These are phyloP conservation scores for Condylura cristata DNA, from an alignment of 2,113 vertebrate genomes.

Conservation along the genomic window DNA sequence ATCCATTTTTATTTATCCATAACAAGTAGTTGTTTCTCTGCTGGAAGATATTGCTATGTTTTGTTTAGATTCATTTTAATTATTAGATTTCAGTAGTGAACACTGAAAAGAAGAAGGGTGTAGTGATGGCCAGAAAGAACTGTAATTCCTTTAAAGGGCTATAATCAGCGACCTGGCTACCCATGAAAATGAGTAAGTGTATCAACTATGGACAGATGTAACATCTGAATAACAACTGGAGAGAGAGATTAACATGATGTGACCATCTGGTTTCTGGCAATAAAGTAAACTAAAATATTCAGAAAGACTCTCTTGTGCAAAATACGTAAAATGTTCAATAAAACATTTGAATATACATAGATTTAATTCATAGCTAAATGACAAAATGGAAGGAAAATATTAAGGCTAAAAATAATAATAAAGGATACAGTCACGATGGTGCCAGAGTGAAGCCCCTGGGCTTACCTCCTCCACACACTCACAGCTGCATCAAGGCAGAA, in stretches of 20 bases:
- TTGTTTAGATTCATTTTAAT: conserved; percentile 19
- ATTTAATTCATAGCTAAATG: neutral
- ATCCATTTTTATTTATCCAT: neutral
- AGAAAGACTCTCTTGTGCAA: neutral
- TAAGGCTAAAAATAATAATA: neutral
- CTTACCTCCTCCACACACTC: no score
- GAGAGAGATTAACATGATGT: neutral
- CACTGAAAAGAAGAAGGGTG: neutral
- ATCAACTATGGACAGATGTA: neutral
- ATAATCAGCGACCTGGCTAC: neutral
- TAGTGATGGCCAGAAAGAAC: neutral
- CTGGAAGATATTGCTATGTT: neutral
- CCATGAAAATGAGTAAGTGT: neutral
- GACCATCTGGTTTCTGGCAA: neutral
- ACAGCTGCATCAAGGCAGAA: no score
- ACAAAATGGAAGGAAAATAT: neutral
- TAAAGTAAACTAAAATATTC: conserved; percentile 25
- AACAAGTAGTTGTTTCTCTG: neutral
- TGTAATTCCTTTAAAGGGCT: neutral
- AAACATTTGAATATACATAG: conserved; percentile 11
- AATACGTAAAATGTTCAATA: neutral
- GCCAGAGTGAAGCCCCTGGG: neutral
- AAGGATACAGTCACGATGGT: neutral
- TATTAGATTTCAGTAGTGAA: neutral
- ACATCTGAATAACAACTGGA: conserved; percentile 23